These are phyloP conservation scores for Otocyon megalotis DNA, from an alignment of 2,113 vertebrate species.

Conservation along the genomic window DNA sequence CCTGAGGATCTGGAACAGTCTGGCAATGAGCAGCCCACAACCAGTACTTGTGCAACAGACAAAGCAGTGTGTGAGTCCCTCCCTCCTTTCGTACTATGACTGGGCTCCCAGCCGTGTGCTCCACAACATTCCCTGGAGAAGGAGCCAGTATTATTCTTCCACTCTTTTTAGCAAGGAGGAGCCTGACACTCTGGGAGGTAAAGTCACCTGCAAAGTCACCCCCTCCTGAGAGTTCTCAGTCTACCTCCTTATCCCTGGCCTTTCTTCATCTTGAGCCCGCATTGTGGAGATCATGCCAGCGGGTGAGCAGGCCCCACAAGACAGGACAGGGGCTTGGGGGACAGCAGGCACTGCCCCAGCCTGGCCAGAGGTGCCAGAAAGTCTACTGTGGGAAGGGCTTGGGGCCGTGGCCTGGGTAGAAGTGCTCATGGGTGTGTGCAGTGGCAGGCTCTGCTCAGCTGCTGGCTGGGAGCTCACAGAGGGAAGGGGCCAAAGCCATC, in stretches of 20 bases:
- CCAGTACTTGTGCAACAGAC: neutral
- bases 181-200: neutral
- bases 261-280: no score
- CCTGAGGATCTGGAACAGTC: neutral
- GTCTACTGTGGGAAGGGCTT: neutral
- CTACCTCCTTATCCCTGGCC: accelerated
- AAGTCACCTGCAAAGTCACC: neutral
- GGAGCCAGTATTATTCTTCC: neutral
- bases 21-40: neutral
- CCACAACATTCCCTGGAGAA: neutral
- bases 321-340: neutral
- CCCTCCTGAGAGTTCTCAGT: accelerated
- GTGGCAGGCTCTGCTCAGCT: no score
- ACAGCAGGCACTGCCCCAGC: neutral
- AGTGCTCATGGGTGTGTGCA: accelerated
- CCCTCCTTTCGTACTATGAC: neutral
- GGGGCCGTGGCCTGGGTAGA: neutral
- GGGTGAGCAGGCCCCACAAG: neutral
- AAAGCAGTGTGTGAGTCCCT: neutral
- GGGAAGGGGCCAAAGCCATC: neutral
- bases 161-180: neutral
- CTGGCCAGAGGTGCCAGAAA: neutral
- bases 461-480: neutral
- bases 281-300: accelerated
- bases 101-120: neutral